A percentile compares a stretch with the other conserved stretches of the same genome.
Conservation (phyloP, 2,113 vertebrate genomes). For the Suricata suricatta region DNA sequence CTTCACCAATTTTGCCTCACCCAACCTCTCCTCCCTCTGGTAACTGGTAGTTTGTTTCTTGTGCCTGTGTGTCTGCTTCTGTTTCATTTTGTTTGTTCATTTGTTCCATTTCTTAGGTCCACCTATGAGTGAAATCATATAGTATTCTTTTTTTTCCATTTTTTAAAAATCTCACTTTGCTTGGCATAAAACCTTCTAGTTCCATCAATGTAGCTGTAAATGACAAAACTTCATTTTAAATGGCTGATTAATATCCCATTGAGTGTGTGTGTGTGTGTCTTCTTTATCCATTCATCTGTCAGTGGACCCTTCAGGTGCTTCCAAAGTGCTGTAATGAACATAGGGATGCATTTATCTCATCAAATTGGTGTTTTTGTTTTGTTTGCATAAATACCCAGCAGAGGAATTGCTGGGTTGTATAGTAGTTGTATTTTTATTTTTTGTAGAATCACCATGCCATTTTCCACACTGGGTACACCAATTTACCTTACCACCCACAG, state of each 20-base stretch:
- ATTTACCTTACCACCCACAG: background rate
- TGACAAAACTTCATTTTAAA: background rate
- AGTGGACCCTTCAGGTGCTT: background rate
- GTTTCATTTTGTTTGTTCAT: background rate
- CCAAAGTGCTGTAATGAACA: background rate
- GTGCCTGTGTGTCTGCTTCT: background rate
- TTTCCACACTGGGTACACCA: background rate
- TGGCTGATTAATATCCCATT: background rate
- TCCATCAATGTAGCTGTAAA: background rate
- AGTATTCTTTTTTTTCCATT: background rate
- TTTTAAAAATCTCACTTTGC: background rate
- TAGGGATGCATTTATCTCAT: background rate
- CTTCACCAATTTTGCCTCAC: background rate
- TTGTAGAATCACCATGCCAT: background rate
- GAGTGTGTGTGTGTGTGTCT: no score
- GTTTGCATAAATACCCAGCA: background rate
- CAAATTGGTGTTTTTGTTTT: background rate
- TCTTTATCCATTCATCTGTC: background rate
- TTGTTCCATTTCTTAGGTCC: background rate
- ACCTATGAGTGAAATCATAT: background rate
- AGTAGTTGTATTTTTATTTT: background rate
- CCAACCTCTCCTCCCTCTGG: background rate
- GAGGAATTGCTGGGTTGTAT: background rate
- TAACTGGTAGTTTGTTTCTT: background rate
- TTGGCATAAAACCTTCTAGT: background rate